Percentiles rank a stretch among this genome's conserved stretches.
Conservation (phyloP, 2,113 vertebrate genomes). For the Dicentrarchus labrax region DNA sequence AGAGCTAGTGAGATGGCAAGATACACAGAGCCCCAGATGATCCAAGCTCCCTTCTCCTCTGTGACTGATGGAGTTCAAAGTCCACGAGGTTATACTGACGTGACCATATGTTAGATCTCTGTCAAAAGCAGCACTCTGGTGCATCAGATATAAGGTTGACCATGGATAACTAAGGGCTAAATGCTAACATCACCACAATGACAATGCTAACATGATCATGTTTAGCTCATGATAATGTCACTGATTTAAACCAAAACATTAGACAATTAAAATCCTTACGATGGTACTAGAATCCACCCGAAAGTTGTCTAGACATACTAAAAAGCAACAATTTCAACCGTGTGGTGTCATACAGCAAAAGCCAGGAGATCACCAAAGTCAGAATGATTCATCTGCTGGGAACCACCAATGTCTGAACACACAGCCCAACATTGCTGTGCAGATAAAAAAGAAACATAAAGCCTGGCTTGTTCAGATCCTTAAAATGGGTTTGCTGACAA, state of each 20-base stretch:
- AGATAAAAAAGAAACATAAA: background rate
- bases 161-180: background rate
- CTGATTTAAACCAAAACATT: too few relatives aligned
- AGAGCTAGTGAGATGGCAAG: background rate
- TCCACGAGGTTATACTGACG: background rate
- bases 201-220: too few relatives aligned
- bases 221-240: background rate
- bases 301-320: too few relatives aligned
- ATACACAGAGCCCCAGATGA: background rate
- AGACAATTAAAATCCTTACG: too few relatives aligned
- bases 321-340: too few relatives aligned
- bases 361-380: background rate
- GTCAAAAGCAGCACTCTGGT: background rate
- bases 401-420: too few relatives aligned
- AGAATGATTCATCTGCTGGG: too few relatives aligned
- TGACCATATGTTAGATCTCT: constrained; percentile 3
- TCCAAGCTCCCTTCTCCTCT: background rate
- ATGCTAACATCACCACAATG: too few relatives aligned
- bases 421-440: background rate
- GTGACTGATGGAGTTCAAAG: constrained; percentile 32
- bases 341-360: too few relatives aligned
- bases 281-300: too few relatives aligned
- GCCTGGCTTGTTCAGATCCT: background rate
- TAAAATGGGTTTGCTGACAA: background rate
- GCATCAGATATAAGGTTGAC: background rate